Percentiles rank a stretch among this genome's conserved stretches.
Evolutionary conservation across 2,888 invertebrate genomes (phyloP).

Genomic region (Tetragonisca angustula): DNA sequence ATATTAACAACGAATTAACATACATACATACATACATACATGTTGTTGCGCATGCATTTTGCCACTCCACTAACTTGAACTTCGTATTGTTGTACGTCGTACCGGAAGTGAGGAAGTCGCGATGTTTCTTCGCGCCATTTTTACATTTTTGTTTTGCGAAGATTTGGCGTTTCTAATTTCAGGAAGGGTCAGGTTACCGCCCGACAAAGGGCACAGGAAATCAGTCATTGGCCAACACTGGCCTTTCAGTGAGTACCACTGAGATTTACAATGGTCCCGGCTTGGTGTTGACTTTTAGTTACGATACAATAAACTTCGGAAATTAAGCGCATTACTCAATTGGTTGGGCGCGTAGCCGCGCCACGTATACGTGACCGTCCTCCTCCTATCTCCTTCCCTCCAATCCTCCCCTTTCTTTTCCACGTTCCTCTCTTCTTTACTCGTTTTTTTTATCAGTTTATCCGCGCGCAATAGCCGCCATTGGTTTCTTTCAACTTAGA

Average conservation of each 20-base stretch:
- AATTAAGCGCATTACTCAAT: slow-evolving; percentile 58
- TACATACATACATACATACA: neutral
- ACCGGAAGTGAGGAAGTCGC: neutral
- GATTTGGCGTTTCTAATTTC: slow-evolving; percentile 48
- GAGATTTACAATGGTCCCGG: slow-evolving; percentile 50
- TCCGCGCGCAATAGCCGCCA: slow-evolving; percentile 4
- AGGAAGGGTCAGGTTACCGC: slow-evolving; percentile 47
- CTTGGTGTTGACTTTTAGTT: slow-evolving; percentile 49
- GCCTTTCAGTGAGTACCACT: slow-evolving; percentile 53
- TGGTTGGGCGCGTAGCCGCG: slow-evolving; percentile 31
- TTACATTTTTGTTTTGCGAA: slow-evolving; percentile 11
- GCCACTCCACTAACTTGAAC: neutral
- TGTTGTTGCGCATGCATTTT: neutral
- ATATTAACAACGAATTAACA: neutral
- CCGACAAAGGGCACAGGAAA: slow-evolving; percentile 55
- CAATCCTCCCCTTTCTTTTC: neutral
- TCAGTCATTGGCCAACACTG: slow-evolving; percentile 42
- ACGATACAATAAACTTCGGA: slow-evolving; percentile 58
- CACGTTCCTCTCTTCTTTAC: slow-evolving; percentile 3
- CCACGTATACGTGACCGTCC: slow-evolving; percentile 1
- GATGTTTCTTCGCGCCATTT: neutral
- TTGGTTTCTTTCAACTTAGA: slow-evolving; percentile 11
- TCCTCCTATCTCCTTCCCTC: neutral
- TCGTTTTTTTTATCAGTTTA: slow-evolving; percentile 28
- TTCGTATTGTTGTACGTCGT: neutral